Conservation (phyloP, 2,888 invertebrate species). For the Tenodera sinensis region DNA sequence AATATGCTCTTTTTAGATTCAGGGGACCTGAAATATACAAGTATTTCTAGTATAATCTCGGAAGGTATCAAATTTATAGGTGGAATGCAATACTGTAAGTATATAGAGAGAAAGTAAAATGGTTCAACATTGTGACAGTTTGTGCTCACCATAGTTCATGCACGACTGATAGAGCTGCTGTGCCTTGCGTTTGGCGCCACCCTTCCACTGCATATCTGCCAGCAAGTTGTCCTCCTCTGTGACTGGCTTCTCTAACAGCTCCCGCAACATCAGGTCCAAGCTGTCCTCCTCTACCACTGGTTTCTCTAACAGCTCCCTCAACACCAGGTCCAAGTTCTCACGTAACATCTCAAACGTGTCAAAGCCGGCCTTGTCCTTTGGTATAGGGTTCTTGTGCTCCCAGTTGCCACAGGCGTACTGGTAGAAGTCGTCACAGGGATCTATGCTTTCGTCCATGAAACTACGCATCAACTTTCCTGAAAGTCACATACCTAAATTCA, state of each 20-base stretch:
- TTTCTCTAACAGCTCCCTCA: constrained; percentile 64
- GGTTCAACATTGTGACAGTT: too few relatives aligned
- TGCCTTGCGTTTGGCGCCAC: constrained; percentile 73
- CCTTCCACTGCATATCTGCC: constrained; percentile 36
- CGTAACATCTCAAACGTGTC: constrained; percentile 88
- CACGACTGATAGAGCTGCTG: constrained; percentile 82
- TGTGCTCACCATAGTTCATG: constrained; percentile 65
- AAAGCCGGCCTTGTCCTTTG: constrained; percentile 82
- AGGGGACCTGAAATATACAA: too few relatives aligned
- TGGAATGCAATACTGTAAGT: too few relatives aligned
- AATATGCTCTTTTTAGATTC: too few relatives aligned
- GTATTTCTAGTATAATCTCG: too few relatives aligned
- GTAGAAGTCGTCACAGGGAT: constrained; percentile 82
- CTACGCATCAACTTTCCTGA: constrained; percentile 54
- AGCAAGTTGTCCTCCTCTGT: neutral
- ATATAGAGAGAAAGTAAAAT: too few relatives aligned
- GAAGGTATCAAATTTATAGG: too few relatives aligned
- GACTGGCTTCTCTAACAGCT: constrained; percentile 58
- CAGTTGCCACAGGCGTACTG: constrained; percentile 85
- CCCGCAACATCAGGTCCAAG: constrained; percentile 57
- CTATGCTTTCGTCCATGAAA: constrained; percentile 67
- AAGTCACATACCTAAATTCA: neutral
- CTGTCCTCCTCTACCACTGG: constrained; percentile 36
- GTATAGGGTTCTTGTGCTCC: constrained; percentile 79
- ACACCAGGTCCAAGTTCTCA: constrained; percentile 69